phyloP scores from a whole-genome alignment of 2,888 invertebrate species.

The Ctena decussata region DNA sequence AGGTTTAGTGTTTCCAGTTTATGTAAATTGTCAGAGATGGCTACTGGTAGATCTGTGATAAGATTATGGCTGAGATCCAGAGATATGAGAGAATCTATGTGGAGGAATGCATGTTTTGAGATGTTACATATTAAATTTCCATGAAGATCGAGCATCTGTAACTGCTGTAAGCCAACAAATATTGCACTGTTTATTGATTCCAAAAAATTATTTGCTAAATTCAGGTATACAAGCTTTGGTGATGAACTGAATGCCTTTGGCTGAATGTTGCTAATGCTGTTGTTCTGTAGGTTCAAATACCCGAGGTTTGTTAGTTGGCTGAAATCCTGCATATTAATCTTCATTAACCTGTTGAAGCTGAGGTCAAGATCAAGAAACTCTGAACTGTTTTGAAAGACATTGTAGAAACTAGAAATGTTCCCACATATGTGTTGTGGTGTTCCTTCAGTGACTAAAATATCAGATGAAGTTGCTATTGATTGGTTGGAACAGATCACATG shows the following conservation, averaged over 20 bases:
- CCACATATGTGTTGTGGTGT: conserved; percentile 38
- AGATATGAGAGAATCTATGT: conserved; percentile 11
- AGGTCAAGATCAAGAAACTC: conserved; percentile 69
- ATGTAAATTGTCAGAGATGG: conserved; percentile 38
- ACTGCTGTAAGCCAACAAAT: conserved; percentile 35
- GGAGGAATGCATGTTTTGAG: conserved; percentile 59
- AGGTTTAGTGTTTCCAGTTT: conserved; percentile 50
- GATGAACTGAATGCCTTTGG: conserved; percentile 33
- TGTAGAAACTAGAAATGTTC: conserved; percentile 64
- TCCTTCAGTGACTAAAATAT: conserved; percentile 52
- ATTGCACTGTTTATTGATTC: conserved; percentile 34
- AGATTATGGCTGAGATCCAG: conserved; percentile 55
- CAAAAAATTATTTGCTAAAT: conserved; percentile 60
- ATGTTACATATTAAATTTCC: conserved; percentile 39
- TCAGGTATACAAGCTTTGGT: conserved; percentile 38
- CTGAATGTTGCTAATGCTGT: conserved; percentile 47
- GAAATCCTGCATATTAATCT: conserved; percentile 44
- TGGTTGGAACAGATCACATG: conserved; percentile 63
- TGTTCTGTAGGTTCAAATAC: conserved; percentile 51
- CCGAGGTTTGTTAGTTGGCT: conserved; percentile 30
- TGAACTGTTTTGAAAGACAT: conserved; percentile 63
- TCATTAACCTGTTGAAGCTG: conserved; percentile 71
- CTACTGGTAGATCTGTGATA: conserved; percentile 42
- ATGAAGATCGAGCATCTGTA: conserved; percentile 38
- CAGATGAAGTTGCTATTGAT: conserved; percentile 61